A percentile compares a stretch with the other conserved stretches of the same genome.
phyloP scores from a whole-genome alignment of 2,888 invertebrate species.

The Pemphredon lugubris region DNA sequence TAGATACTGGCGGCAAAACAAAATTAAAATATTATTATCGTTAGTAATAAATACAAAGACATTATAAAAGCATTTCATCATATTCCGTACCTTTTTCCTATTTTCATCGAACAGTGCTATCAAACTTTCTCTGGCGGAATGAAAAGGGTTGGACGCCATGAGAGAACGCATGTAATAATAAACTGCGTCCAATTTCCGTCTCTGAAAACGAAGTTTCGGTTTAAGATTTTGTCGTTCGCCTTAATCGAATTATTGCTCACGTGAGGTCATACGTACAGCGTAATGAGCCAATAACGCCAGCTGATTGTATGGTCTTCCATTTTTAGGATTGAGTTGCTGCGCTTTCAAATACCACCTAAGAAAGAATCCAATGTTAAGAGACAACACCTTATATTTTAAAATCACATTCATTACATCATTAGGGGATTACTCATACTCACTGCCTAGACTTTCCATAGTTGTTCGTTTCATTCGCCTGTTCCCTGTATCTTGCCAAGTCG shows the following conservation, averaged over 20 bases:
- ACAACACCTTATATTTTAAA: background rate
- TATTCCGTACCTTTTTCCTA: slow-evolving; percentile 88
- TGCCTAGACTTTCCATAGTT: slow-evolving; percentile 91
- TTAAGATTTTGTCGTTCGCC: background rate
- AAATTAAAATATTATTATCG: slow-evolving; percentile 82
- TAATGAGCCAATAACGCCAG: slow-evolving; percentile 94
- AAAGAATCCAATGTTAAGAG: background rate
- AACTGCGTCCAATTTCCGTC: slow-evolving; percentile 96
- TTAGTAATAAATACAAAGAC: slow-evolving; percentile 81
- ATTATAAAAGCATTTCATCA: slow-evolving; percentile 17
- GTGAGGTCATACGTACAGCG: slow-evolving; percentile 84
- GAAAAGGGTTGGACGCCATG: slow-evolving; percentile 96
- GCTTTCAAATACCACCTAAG: slow-evolving; percentile 94
- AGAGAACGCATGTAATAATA: slow-evolving; percentile 98
- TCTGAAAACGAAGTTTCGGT: slow-evolving; percentile 83
- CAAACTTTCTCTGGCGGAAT: slow-evolving; percentile 94
- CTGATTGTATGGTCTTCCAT: slow-evolving; percentile 97
- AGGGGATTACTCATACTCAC: slow-evolving; percentile 82
- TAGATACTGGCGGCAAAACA: slow-evolving; percentile 83
- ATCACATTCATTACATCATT: no score
- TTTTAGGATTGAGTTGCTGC: slow-evolving; percentile 95
- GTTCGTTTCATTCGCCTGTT: slow-evolving; percentile 90
- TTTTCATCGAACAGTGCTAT: slow-evolving; percentile 95
- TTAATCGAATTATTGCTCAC: background rate
- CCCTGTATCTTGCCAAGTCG: slow-evolving; percentile 95